Conservation (phyloP, 2,888 invertebrate genomes). For the Caenorhabditis zanzibari region DNA sequence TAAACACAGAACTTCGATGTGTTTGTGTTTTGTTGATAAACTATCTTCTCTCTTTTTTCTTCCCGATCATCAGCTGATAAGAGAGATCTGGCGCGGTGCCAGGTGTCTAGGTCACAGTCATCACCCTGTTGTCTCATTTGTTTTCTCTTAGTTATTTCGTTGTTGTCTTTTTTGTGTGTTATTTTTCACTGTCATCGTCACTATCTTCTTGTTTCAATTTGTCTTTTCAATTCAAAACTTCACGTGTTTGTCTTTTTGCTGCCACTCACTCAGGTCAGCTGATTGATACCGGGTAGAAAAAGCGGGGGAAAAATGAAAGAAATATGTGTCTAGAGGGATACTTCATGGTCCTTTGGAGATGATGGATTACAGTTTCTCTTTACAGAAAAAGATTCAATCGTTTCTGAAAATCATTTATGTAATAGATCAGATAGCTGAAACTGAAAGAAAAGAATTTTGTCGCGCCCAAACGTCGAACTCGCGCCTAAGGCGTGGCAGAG, state of each 20-base stretch:
- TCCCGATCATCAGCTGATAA: constrained; percentile 50
- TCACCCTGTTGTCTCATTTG: constrained; percentile 41
- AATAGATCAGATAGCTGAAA: too few relatives aligned
- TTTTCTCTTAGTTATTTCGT: constrained; percentile 15
- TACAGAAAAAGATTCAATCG: neutral
- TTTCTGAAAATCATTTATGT: neutral
- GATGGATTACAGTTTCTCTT: neutral
- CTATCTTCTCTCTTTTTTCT: constrained; percentile 1
- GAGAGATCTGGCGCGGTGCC: constrained; percentile 59
- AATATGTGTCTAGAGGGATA: constrained; percentile 3
- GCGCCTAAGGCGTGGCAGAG: too few relatives aligned
- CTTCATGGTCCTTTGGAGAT: constrained; percentile 17
- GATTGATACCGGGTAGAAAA: constrained; percentile 32
- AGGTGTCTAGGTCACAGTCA: constrained; percentile 60
- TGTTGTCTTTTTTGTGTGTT: constrained; percentile 39
- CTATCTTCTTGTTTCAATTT: constrained; percentile 17
- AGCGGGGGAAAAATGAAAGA: constrained; percentile 12
- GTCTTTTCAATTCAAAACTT: constrained; percentile 16
- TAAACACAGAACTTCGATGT: constrained; percentile 30
- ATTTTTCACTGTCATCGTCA: neutral
- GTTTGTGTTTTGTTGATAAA: constrained; percentile 41
- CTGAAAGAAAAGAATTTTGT: too few relatives aligned
- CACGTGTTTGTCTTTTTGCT: constrained; percentile 47
- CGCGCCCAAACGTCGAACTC: too few relatives aligned
- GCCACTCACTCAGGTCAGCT: constrained; percentile 45